Evolutionary conservation across 2,888 invertebrate species (phyloP), one percentile per base, ranked within the genome.

Genomic region (Orthosia gothica): DNA sequence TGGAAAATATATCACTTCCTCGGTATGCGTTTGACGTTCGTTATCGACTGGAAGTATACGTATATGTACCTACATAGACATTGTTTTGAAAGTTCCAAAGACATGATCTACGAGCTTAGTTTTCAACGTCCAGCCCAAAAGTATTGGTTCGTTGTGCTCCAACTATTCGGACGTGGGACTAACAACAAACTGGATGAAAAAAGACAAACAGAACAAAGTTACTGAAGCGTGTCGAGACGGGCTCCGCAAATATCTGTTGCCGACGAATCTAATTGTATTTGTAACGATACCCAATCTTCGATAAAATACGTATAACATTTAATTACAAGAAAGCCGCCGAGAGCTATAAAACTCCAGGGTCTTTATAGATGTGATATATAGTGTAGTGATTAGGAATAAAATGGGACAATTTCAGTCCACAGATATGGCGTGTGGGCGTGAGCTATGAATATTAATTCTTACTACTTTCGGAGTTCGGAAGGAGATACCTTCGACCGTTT

Each of bases 371-470:
- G 70, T 69, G 67, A 84, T 74, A 79, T 77, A 87, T 69, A 70
- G 66, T 69, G 50, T 18, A 68, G 79, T 79, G 84, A 87, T 87
- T 85, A 88, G 76, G 76, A 73, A 82, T 83, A 75, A 87, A 85
- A 85, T 66, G 77, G 74, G 61, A 79, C 76, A 77, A 72, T 83
- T 85, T 80, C 52, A 62, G 79, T 68, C 69, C 59, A 18, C 55
- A 68, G 79, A 72, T 68, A 81, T 74, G 76, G 71, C 70, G 67
- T 79, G 70, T 66, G 74, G 70, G 70, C 62, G 65, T 74, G 62
- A 72, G 73, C 57, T 57, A 73, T 76, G 86, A 87, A 87, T 87
- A 85, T 75, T 81, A 84, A 86, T 83, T 70, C n/a, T 57, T 67
- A 71, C 62, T 71, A 62, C 61, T 72, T 72, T 64, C 58, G 49